A percentile compares a stretch with the other conserved stretches of the same genome.
These are phyloP conservation scores for Oegoconia quadripuncta DNA, from an alignment of 2,888 invertebrate species.

Conservation along the genomic window DNA sequence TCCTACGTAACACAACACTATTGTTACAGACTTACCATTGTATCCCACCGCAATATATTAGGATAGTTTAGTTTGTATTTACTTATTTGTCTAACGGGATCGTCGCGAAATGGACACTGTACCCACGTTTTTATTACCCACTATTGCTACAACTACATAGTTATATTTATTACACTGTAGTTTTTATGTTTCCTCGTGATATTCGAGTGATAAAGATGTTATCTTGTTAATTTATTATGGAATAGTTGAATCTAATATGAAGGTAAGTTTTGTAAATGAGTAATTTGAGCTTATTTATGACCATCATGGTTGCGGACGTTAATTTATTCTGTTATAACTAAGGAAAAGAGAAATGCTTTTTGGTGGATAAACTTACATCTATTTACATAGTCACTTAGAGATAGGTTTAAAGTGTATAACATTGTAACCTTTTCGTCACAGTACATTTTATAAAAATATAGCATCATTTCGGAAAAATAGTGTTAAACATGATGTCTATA, in stretches of 20 bases:
- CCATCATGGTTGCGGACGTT: background rate
- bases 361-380: too few relatives aligned
- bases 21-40: conserved; percentile 22
- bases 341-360: too few relatives aligned
- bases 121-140: conserved; percentile 33
- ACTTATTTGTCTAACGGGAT: conserved; percentile 41
- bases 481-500: too few relatives aligned
- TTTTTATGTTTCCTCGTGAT: conserved; percentile 21
- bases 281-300: conserved; percentile 10
- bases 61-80: conserved; percentile 32
- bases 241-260: conserved; percentile 15
- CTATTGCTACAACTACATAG: conserved; percentile 16
- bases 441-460: too few relatives aligned
- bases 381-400: too few relatives aligned
- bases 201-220: conserved; percentile 24
- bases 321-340: too few relatives aligned
- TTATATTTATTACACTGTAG: conserved; percentile 20
- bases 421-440: too few relatives aligned
- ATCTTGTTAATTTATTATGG: conserved; percentile 25
- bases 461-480: too few relatives aligned
- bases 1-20: conserved; percentile 11
- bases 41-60: conserved; percentile 28
- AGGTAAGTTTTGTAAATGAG: background rate
- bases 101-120: conserved; percentile 38
- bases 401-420: too few relatives aligned